Conservation (phyloP, 2,888 invertebrate genomes). For the Amphipyra berbera region DNA sequence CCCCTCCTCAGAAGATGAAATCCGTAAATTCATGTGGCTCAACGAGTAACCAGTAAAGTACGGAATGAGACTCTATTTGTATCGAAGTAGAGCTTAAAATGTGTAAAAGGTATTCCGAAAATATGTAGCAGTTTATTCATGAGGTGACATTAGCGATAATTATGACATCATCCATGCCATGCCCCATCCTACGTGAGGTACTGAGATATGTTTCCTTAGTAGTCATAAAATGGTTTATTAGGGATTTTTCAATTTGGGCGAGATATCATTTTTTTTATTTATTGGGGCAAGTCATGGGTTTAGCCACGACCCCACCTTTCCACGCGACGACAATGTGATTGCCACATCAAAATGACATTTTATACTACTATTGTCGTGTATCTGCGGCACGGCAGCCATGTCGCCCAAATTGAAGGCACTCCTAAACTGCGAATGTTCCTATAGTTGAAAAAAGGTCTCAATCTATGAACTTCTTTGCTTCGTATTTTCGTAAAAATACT, state of each 20-base stretch:
- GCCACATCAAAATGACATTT: too few relatives aligned
- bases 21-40: conserved; percentile 91
- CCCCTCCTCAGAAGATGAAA: conserved; percentile 92
- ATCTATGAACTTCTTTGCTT: neutral
- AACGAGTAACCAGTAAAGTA: conserved; percentile 70
- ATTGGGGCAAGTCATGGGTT: too few relatives aligned
- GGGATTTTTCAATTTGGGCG: too few relatives aligned
- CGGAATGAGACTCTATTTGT: conserved; percentile 17
- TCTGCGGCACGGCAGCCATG: neutral
- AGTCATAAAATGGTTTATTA: too few relatives aligned
- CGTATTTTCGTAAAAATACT: conserved; percentile 4
- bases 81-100: conserved; percentile 5
- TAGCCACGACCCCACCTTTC: too few relatives aligned
- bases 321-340: too few relatives aligned
- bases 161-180: too few relatives aligned
- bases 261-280: too few relatives aligned
- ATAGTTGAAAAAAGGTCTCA: neutral
- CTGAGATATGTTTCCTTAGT: too few relatives aligned
- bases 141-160: neutral
- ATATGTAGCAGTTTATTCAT: neutral
- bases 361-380: too few relatives aligned
- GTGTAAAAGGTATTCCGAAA: neutral
- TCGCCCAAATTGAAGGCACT: neutral
- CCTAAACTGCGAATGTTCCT: neutral
- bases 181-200: too few relatives aligned